Conservation (phyloP, 2,113 vertebrate genomes). For the Malurus alboscapulatus region DNA sequence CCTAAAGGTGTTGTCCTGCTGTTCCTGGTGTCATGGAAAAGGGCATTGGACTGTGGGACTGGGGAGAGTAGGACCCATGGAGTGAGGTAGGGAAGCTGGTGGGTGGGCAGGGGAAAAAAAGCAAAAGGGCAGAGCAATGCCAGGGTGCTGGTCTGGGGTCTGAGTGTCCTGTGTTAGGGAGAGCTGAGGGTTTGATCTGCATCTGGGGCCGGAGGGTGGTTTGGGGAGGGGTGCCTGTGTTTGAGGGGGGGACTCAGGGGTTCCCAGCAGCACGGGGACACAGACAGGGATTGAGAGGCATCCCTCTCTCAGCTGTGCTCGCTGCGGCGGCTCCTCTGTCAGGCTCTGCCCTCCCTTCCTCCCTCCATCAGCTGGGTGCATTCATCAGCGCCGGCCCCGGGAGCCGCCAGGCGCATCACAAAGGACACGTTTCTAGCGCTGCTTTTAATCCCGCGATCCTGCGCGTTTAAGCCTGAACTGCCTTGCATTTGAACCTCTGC, state of each 20-base stretch:
- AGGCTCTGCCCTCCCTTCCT: too few relatives aligned
- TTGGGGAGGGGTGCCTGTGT: background rate
- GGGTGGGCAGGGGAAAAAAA: background rate
- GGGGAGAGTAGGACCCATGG: too few relatives aligned
- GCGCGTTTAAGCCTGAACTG: constrained; percentile 21
- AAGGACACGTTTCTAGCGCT: constrained; percentile 56
- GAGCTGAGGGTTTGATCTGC: background rate
- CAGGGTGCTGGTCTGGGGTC: background rate
- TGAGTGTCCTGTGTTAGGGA: background rate
- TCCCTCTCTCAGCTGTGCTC: background rate
- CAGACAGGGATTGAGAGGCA: accelerated
- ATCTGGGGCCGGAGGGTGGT: accelerated
- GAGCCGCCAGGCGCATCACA: constrained; percentile 41
- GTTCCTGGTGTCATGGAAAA: background rate
- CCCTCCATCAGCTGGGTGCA: background rate
- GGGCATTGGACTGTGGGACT: background rate
- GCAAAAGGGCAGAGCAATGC: background rate
- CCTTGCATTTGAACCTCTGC: constrained; percentile 32
- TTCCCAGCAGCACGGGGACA: accelerated
- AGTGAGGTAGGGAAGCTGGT: background rate
- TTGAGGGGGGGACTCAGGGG: accelerated
- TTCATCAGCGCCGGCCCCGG: constrained; percentile 24
- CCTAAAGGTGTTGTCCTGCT: background rate
- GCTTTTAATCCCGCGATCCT: constrained; percentile 48
- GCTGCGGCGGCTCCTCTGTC: background rate